Evolutionary conservation across 2,888 invertebrate species (phyloP), one percentile per base, ranked within the genome.

Genomic region (Caenorhabditis afra): DNA sequence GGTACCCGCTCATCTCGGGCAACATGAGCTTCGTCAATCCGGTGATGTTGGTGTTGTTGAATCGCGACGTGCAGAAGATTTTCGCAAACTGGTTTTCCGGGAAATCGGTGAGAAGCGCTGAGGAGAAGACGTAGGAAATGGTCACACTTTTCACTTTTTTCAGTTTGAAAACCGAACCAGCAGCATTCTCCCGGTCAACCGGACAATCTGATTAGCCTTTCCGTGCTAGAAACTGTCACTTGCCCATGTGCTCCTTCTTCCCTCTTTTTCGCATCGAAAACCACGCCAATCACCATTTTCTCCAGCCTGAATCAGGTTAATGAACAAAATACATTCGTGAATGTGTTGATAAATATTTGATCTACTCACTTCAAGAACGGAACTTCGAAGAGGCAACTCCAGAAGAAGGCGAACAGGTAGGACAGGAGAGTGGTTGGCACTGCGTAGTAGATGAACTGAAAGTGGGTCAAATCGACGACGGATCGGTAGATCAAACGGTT

Each of bases 311-410:
- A n/a, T n/a, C n/a, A n/a, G n/a, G n/a, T n/a, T n/a, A n/a, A n/a
- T n/a, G n/a, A n/a, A n/a, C n/a, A n/a, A n/a, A n/a, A n/a, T n/a
- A n/a, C n/a, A n/a, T n/a, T n/a, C n/a, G n/a, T n/a, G n/a, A n/a
- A n/a, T n/a, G n/a, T n/a, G n/a, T n/a, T n/a, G n/a, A n/a, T n/a
- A n/a, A n/a, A n/a, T n/a, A n/a, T n/a, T n/a, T n/a, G n/a, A n/a
- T n/a, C n/a, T n/a, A n/a, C n/a, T n/a, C n/a, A n/a, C 67, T 83
- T 81, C 11, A 76, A 49, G 16, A 62, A 68, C 0, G 81, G 77
- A 52, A 79, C 53, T 57, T 81, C 81, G 35, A 76, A 79, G 23
- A 77, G 49, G 16, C 79, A 79, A 62, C 81, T 81, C 81, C 81
- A 81, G 57, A 81, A 76, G 22, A 81, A 73, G 14, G 81, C 81